A percentile compares a stretch with the other conserved stretches of the same genome.
These are phyloP conservation scores for Drosophila nigritarsus DNA, from an alignment of 2,888 invertebrate genomes.

Conservation along the genomic window DNA sequence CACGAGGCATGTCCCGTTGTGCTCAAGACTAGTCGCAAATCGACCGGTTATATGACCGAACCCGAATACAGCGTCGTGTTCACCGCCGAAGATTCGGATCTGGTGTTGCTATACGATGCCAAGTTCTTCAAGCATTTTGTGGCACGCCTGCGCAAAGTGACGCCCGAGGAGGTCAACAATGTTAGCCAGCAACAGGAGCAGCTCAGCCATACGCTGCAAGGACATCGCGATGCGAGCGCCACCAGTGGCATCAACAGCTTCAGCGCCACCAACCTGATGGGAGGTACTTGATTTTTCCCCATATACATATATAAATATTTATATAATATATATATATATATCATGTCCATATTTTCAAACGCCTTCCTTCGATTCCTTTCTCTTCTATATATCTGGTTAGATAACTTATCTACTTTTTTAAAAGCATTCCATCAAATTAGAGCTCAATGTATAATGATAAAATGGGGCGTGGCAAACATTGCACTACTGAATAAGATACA, in stretches of 20 bases:
- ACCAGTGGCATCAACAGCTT: conserved; percentile 61
- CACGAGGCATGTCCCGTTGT: conserved; percentile 95
- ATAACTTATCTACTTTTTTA: too few relatives aligned
- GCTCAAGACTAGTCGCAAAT: conserved; percentile 88
- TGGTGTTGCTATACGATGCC: conserved; percentile 92
- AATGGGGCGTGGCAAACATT: too few relatives aligned
- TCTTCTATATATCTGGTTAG: too few relatives aligned
- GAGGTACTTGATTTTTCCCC: conserved; percentile 53
- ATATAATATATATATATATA: too few relatives aligned
- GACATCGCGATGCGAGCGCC: conserved; percentile 38
- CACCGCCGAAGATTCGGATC: conserved; percentile 91
- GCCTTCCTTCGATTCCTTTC: too few relatives aligned
- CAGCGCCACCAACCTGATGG: conserved; percentile 75
- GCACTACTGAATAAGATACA: too few relatives aligned
- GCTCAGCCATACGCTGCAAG: conserved; percentile 64
- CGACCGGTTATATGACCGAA: conserved; percentile 88
- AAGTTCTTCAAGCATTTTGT: conserved; percentile 92
- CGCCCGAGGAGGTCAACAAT: conserved; percentile 89
- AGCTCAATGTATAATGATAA: too few relatives aligned
- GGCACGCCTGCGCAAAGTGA: conserved; percentile 91
- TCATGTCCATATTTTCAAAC: too few relatives aligned
- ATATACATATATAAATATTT: not conserved
- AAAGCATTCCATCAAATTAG: too few relatives aligned
- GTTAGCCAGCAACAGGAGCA: conserved; percentile 86
- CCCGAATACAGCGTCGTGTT: conserved; percentile 89